phyloP scores from a whole-genome alignment of 2,113 vertebrate genomes.

The Lamprotornis superbus region DNA sequence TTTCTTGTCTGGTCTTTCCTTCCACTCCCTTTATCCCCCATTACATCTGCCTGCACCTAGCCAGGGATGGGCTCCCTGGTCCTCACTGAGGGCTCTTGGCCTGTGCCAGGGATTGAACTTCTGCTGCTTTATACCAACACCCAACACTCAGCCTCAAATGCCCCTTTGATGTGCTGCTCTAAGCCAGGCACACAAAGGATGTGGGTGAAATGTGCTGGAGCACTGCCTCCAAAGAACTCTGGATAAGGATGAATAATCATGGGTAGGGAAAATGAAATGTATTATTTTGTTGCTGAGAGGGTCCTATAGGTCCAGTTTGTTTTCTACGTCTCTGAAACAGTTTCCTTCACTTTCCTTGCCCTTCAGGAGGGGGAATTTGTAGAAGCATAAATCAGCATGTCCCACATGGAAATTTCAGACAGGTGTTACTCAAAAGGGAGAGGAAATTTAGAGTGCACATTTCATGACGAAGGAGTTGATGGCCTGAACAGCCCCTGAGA shows the following conservation, averaged over 20 bases:
- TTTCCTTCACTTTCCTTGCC: not conserved
- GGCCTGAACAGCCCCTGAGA: not conserved
- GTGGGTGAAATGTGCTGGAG: not conserved
- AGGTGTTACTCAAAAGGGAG: not conserved
- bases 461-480: not conserved
- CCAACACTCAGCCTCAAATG: not conserved
- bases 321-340: rapidly evolving
- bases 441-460: not conserved
- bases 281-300: not conserved
- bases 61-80: not conserved
- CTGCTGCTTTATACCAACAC: not conserved
- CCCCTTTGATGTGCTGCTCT: not conserved
- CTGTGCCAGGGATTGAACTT: not conserved
- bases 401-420: not conserved
- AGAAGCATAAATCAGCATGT: not conserved
- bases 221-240: not conserved
- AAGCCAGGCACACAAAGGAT: not conserved
- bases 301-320: not conserved
- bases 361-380: not conserved
- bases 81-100: not conserved
- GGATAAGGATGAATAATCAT: not conserved
- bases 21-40: not conserved
- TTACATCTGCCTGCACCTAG: not conserved
- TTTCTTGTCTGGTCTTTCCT: not conserved
- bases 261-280: not conserved